Conservation (phyloP, 2,113 vertebrate genomes). For the Tor tambroides region DNA sequence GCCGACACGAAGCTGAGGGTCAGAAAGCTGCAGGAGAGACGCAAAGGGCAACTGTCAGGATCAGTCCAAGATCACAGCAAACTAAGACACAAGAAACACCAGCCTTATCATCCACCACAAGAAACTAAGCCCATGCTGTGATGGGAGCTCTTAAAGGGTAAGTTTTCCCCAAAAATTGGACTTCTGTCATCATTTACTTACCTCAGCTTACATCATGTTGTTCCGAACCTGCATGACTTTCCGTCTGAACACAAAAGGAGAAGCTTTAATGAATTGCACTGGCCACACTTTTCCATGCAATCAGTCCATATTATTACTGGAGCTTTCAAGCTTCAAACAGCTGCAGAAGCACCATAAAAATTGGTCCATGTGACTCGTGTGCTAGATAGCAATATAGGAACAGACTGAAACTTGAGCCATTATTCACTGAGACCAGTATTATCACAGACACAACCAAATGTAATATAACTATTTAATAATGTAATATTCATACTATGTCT, state of each 20-base stretch:
- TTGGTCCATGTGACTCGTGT: no score
- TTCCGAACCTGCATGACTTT: not conserved
- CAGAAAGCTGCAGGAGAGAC: not conserved
- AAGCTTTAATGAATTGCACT: not conserved
- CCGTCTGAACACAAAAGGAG: not conserved
- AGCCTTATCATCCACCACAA: not conserved
- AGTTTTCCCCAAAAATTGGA: not conserved
- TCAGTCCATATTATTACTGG: not conserved
- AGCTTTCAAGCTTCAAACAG: not conserved
- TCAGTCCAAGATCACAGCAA: not conserved
- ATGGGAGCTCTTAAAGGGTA: not conserved
- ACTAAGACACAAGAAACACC: not conserved
- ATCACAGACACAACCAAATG: not conserved
- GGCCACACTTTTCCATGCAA: not conserved
- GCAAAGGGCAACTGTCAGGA: conserved; percentile 38
- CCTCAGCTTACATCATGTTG: not conserved
- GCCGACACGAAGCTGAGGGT: conserved; percentile 2
- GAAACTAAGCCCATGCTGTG: not conserved
- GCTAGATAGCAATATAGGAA: not conserved
- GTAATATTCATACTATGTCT: not conserved
- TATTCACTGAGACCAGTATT: not conserved
- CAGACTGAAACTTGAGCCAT: not conserved
- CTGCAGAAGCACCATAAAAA: no score
- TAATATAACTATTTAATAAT: not conserved
- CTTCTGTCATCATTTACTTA: not conserved